Base-by-base conservation (phyloP, 1,140 invertebrate species). In the Homarus americanus region DNA sequence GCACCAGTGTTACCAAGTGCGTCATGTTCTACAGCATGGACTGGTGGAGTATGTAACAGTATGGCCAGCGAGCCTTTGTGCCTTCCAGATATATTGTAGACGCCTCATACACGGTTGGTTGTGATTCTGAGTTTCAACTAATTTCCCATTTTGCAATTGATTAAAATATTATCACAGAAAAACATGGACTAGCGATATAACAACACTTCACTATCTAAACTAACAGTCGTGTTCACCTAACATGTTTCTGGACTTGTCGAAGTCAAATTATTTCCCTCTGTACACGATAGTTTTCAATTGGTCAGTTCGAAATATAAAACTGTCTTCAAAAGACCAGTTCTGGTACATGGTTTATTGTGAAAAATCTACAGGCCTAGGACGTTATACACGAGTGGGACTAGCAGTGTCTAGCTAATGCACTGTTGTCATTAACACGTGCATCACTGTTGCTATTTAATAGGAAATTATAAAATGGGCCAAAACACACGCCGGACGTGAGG, bases 401-500 rank as follows among this genome's bases (percentile, higher is more conserved):
- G n/a, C 63, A 69, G n/a, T 24, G 17, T 69, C 63, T 32, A 69
- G 63, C n/a, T 32, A 69, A 24, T 69, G 63, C 28, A 69, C 28
- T 69, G 5, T 69, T 2, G 17, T 69, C 63, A 69, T 17, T 20
- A 63, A 32, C 24, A 28, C n/a, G 28, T 69, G 28, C 28, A 69
- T 32, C 53, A 32, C 24, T 17, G 28, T 69, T 9, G 63, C 63
- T 69, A 28, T 69, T 7, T 12, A 69, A 32, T 69, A 69, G 28
- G 63, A 69, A 32, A 69, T 40, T 82, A 82, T 63, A 58, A 20
- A 36, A 63, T 38, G 63, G 79, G 72, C 72, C 72, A 86, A 86
- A 76, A 75, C 72, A 86, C 72, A 34, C 72, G 83, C 69, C 73
- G 36, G 72, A 63, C 53, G 53, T 58, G n/a, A 73, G 44, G 83